Conservation (phyloP, 2,888 invertebrate genomes). For the Ormyrus labotus region DNA sequence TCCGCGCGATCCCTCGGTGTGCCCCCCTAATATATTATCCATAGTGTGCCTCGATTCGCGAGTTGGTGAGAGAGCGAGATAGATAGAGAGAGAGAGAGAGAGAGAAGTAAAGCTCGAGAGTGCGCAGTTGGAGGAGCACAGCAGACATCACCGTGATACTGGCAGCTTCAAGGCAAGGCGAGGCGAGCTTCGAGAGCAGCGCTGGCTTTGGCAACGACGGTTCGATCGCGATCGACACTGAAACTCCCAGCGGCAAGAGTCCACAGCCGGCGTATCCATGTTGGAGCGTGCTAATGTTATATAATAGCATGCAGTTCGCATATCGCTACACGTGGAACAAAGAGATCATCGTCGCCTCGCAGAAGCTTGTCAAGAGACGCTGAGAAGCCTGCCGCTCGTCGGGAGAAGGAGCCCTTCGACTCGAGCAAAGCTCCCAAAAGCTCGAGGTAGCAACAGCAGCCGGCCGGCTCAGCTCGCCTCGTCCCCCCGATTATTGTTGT, state of each 20-base stretch:
- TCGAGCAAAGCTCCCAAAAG: background rate
- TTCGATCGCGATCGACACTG: no score
- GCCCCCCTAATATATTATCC: no score
- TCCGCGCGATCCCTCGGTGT: no score
- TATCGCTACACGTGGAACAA: slow-evolving; percentile 95
- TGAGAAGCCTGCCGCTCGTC: slow-evolving; percentile 76
- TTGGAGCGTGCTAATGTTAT: slow-evolving; percentile 75
- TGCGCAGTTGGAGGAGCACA: slow-evolving; percentile 1
- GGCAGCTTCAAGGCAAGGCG: slow-evolving; percentile 54
- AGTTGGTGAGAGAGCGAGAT: no score
- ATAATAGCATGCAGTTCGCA: slow-evolving; percentile 84
- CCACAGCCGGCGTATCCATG: slow-evolving; percentile 70
- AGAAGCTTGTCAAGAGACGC: slow-evolving; percentile 95
- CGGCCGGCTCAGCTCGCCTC: slow-evolving; percentile 22
- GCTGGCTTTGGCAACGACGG: no score
- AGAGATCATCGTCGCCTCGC: slow-evolving; percentile 94
- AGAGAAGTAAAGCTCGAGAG: background rate
- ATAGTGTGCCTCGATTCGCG: no score
- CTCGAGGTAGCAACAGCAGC: background rate
- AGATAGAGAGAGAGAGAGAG: background rate
- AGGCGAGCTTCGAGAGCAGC: no score
- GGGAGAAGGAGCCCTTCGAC: slow-evolving; percentile 34
- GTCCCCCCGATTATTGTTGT: background rate
- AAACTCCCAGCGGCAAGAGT: slow-evolving; percentile 1
- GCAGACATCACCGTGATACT: slow-evolving; percentile 59